Percentiles rank a stretch among this genome's conserved stretches.
Conservation (phyloP, 2,797 vertebrate genomes). For the Chelon auratus region DNA sequence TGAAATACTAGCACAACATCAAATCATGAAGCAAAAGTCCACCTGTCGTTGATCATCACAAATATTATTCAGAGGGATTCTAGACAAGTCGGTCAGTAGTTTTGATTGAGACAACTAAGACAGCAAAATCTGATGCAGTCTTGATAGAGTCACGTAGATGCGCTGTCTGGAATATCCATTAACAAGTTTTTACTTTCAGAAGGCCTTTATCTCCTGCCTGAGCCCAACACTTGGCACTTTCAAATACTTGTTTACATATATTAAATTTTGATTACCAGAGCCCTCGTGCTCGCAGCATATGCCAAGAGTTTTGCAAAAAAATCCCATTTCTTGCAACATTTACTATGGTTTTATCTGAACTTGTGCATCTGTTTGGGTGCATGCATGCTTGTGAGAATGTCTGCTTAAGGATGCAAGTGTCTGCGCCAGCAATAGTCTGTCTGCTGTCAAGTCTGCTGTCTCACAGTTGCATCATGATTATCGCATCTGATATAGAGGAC, state of each 20-base stretch:
- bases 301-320: neutral
- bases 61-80: neutral
- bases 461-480: constrained; percentile 67
- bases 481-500: constrained; percentile 57
- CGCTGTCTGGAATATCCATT: constrained; percentile 1
- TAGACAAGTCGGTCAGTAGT: constrained; percentile 31
- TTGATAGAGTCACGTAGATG: neutral
- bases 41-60: neutral
- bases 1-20: constrained; percentile 8
- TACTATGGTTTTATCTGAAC: neutral
- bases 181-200: neutral
- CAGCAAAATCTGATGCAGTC: constrained; percentile 3
- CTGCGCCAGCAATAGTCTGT: constrained; percentile 6
- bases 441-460: constrained; percentile 49
- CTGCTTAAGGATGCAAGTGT: neutral
- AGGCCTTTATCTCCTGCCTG: neutral
- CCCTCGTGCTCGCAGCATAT: neutral
- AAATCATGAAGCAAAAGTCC: neutral
- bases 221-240: neutral
- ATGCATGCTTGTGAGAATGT: constrained; percentile 18
- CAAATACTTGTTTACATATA: neutral
- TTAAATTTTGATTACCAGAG: neutral
- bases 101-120: constrained; percentile 8
- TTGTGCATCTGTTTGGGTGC: constrained; percentile 20
- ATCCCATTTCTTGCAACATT: neutral